Evolutionary conservation across 92 coral and sea anemone genomes (phyloP).

Genomic region (Palythoa heliodiscus): DNA sequence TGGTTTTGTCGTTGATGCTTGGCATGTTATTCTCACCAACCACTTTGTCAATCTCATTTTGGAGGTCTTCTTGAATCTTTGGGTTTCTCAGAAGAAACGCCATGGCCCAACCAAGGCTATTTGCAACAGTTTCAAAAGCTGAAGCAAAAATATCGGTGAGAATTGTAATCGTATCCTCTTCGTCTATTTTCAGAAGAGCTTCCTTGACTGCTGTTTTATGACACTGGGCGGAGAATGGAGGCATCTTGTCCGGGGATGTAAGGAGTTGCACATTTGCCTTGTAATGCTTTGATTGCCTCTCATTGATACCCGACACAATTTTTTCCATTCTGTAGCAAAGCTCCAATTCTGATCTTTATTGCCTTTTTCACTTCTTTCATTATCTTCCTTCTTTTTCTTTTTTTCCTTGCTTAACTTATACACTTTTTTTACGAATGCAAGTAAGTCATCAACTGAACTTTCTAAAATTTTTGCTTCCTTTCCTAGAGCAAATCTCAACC

Average conservation of each 20-base stretch:
- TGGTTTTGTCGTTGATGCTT: constrained; percentile 60
- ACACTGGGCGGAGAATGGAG: neutral
- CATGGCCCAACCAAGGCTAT: constrained; percentile 62
- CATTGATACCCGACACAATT: constrained; percentile 24
- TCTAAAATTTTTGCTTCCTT: constrained; percentile 46
- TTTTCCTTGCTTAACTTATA: constrained; percentile 13
- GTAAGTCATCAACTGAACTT: constrained; percentile 51
- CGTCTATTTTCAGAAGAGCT: neutral
- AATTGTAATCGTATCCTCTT: constrained; percentile 36
- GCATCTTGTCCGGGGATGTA: neutral
- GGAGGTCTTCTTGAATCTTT: constrained; percentile 54
- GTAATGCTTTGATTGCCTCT: neutral
- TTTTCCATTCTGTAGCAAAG: constrained; percentile 49
- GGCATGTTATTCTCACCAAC: constrained; percentile 59
- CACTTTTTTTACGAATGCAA: constrained; percentile 57
- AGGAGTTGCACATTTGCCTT: neutral
- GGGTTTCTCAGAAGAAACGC: constrained; percentile 56
- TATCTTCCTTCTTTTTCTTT: too few species aligned
- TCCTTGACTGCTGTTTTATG: neutral
- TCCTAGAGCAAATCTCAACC: constrained; percentile 60
- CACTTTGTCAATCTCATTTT: constrained; percentile 58
- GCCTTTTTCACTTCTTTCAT: neutral
- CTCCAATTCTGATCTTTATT: constrained; percentile 32
- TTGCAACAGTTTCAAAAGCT: constrained; percentile 62
- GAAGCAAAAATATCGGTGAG: constrained; percentile 73